These are phyloP conservation scores for Mayetiola destructor DNA, from an alignment of 2,888 invertebrate genomes.

Conservation along the genomic window DNA sequence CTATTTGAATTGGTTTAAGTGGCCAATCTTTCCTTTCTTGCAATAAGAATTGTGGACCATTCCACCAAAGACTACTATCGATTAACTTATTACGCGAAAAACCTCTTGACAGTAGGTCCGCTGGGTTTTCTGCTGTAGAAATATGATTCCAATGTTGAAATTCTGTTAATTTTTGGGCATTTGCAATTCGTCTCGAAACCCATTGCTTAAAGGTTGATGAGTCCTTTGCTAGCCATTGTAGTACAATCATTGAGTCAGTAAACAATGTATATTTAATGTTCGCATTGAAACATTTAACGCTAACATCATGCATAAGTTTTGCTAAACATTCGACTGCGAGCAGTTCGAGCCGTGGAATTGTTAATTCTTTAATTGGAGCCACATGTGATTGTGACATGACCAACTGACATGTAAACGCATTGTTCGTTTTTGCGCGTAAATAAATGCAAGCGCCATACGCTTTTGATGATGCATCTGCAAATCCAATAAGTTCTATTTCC, in stretches of 20 bases:
- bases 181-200: constrained; percentile 15
- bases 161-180: constrained; percentile 13
- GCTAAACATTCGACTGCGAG: neutral
- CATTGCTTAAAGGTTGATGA: constrained; percentile 13
- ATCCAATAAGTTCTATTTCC: neutral
- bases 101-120: constrained; percentile 14
- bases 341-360: neutral
- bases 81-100: constrained; percentile 9
- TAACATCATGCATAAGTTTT: neutral
- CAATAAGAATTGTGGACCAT: constrained; percentile 13
- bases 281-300: neutral
- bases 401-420: neutral
- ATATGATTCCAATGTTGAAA: constrained; percentile 14
- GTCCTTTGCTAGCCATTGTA: neutral
- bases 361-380: neutral
- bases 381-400: neutral
- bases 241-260: neutral
- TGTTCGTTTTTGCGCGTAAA: neutral
- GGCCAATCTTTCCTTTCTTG: too few relatives aligned
- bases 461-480: neutral
- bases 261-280: neutral
- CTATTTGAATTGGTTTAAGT: too few relatives aligned
- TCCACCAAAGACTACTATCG: constrained; percentile 14
- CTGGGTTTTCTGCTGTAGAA: constrained; percentile 15
- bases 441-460: constrained; percentile 16